A percentile compares a stretch with the other conserved stretches of the same genome.
Conservation (phyloP, 2,797 vertebrate species). For the Chelonia mydas region DNA sequence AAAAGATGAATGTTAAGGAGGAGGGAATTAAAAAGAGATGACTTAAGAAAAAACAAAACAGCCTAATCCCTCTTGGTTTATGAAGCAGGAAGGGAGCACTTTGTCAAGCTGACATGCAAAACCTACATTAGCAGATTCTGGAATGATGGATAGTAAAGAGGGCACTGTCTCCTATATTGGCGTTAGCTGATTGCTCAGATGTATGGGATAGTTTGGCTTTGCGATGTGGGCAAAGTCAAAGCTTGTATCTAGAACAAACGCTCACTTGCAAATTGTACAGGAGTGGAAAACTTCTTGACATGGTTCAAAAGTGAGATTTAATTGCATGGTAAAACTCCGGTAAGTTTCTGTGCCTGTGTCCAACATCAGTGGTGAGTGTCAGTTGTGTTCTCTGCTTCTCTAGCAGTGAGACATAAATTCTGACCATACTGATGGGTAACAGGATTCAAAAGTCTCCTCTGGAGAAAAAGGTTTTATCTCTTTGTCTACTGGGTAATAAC, state of each 20-base stretch:
- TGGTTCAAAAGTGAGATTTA: background rate
- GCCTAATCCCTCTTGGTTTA: constrained; percentile 41
- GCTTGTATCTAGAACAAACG: background rate
- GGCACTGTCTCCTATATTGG: background rate
- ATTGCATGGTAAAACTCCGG: background rate
- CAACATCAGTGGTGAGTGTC: background rate
- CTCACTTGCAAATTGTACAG: background rate
- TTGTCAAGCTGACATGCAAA: constrained; percentile 56
- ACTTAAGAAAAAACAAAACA: background rate
- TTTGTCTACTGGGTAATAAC: background rate
- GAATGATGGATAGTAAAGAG: background rate
- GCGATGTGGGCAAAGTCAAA: background rate
- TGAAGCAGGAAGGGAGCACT: constrained; percentile 57
- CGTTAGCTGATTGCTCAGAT: background rate
- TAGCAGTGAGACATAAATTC: background rate
- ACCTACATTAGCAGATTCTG: constrained; percentile 21
- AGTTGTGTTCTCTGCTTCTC: background rate
- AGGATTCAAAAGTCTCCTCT: background rate
- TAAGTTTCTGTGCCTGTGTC: background rate
- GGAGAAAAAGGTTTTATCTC: background rate
- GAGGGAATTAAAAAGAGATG: constrained; percentile 60
- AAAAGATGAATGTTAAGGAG: constrained; percentile 48
- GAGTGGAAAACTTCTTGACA: background rate
- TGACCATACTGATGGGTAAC: background rate
- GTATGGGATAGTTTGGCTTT: background rate